Evolutionary conservation across 2,797 vertebrate genomes (phyloP), one percentile per base, ranked within the genome.

Genomic region (Schizothorax lantsangensis): DNA sequence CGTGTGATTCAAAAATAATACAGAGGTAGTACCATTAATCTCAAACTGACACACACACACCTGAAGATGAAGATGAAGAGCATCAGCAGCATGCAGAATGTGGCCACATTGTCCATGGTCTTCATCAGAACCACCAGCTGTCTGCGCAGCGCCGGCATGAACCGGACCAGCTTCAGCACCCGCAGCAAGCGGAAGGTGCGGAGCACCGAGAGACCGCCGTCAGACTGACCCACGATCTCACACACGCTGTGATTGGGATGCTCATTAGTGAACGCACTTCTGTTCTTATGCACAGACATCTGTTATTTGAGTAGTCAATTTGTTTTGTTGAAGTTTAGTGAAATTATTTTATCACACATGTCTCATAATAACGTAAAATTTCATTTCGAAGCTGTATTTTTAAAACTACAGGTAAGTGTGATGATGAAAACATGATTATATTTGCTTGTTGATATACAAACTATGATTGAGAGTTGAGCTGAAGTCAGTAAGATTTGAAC

Each of bases 71-170:
- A 99, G 93, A 96, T 95, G 96, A 96, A 99, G 81, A 99, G 97
- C 98, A 99, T 99, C 59, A 99, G 97, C 4, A 99, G 95, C 98
- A 99, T 99, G 93, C 98, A 99, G 95, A 99, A 99, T 19, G 98
- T 99, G 91, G 98, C 98, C 93, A 99, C 98, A 0, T 99, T 99
- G 95, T 99, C 98, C 98, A 99, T 99, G 83, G 98, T 99, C 95
- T 99, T 99, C 98, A 99, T 99, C 87, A 99, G 95, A 84, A 99
- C 98, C 87, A 99, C 97, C 6, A 99, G 95, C 93, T 99, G 98
- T 26, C 98, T 96, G 84, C 98, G 96, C 85, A 99, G 92, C 0
- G 98, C 98, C 0, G 98, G 98, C 98, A 99, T 98, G 94, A 99
- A 99, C 77, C 98, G 94, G 40, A 99, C 98, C 90, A 99, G 93